A percentile compares a stretch with the other conserved stretches of the same genome.
phyloP scores from a whole-genome alignment of 2,797 vertebrate species.

The Leptatherina wallacei region DNA sequence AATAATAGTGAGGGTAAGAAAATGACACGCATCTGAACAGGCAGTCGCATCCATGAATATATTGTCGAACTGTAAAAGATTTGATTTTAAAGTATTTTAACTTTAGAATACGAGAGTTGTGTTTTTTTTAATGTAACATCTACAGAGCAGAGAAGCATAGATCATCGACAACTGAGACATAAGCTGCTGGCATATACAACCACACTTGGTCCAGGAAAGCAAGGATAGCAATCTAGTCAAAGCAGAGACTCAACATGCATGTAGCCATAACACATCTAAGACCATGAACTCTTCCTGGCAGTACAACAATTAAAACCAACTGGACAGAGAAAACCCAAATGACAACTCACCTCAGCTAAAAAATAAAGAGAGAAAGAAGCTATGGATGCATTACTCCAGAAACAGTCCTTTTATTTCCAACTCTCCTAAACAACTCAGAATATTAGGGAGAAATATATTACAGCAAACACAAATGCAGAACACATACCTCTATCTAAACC shows the following conservation, averaged over 20 bases:
- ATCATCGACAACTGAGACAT: conserved; percentile 25
- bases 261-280: conserved; percentile 58
- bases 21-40: conserved; percentile 26
- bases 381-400: conserved; percentile 41
- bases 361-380: conserved; percentile 47
- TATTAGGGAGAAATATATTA: conserved; percentile 31
- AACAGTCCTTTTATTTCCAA: conserved; percentile 40
- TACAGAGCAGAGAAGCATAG: conserved; percentile 11
- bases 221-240: conserved; percentile 53
- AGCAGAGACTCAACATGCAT: conserved; percentile 28
- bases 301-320: conserved; percentile 11
- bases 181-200: conserved; percentile 35
- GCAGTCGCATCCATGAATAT: not conserved
- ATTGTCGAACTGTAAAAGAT: not conserved
- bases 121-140: too few species aligned
- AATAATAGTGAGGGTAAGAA: conserved; percentile 16
- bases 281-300: conserved; percentile 40
- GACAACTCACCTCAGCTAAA: conserved; percentile 76
- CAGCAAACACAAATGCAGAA: conserved; percentile 52
- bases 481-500: conserved; percentile 72
- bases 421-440: conserved; percentile 29
- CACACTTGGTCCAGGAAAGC: conserved; percentile 18
- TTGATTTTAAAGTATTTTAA: conserved; percentile 18
- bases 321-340: conserved; percentile 36
- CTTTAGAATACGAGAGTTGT: not conserved